These are phyloP conservation scores for Copidosoma floridanum DNA, from an alignment of 1,140 invertebrate genomes.

Conservation along the genomic window DNA sequence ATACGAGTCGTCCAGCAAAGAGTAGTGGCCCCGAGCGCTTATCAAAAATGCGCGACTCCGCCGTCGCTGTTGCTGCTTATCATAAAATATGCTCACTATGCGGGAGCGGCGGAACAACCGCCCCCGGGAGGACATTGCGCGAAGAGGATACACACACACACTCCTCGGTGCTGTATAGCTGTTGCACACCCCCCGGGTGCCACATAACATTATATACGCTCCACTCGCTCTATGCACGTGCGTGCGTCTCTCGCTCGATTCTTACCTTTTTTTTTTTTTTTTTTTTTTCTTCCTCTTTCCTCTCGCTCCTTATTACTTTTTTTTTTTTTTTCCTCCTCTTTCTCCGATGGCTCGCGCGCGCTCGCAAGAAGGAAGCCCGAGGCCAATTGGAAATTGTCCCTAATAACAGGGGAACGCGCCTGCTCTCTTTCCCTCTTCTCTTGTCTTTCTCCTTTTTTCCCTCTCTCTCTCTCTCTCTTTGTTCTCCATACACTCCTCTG, in stretches of 20 bases:
- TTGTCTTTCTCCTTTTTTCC: too few relatives aligned
- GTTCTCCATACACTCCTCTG: too few relatives aligned
- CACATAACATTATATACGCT: conserved; percentile 38
- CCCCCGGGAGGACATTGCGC: conserved; percentile 32
- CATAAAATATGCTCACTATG: conserved; percentile 58
- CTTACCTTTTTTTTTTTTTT: too few relatives aligned
- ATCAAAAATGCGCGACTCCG: background rate
- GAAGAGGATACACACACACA: conserved; percentile 21
- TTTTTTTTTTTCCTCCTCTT: background rate
- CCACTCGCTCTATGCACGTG: conserved; percentile 22
- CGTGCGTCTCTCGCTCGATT: background rate
- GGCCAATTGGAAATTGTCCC: conserved; percentile 57
- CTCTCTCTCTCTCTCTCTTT: too few relatives aligned
- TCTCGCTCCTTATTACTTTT: background rate
- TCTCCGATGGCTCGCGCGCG: background rate
- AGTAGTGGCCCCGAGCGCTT: too few relatives aligned
- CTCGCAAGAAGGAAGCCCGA: conserved; percentile 33
- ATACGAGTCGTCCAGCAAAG: too few relatives aligned
- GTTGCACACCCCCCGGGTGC: conserved; percentile 36
- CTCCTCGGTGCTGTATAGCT: conserved; percentile 11
- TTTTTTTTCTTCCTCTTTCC: conserved; percentile 23
- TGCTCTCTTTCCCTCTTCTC: too few relatives aligned
- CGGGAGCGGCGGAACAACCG: too few relatives aligned
- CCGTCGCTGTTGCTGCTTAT: conserved; percentile 56
- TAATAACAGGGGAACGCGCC: conserved; percentile 52